These are phyloP conservation scores for Acromyrmex heyeri DNA, from an alignment of 1,140 invertebrate genomes.

Conservation along the genomic window DNA sequence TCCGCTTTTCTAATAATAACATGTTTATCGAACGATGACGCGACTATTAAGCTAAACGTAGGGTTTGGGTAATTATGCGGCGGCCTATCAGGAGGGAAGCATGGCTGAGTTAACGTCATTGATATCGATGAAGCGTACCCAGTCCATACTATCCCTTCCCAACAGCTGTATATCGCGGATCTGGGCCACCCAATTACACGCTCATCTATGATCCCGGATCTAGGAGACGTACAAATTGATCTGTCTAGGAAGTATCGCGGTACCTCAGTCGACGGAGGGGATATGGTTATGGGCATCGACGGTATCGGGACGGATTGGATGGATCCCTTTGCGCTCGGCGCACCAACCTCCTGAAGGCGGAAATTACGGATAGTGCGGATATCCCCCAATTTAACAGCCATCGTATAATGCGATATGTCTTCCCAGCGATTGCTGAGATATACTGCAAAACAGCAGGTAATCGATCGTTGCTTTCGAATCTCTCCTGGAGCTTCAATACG, in stretches of 20 bases:
- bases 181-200: constrained; percentile 83
- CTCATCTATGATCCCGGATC: constrained; percentile 82
- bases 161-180: constrained; percentile 66
- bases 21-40: constrained; percentile 81
- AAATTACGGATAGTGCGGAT: constrained; percentile 50
- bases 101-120: constrained; percentile 82
- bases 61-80: constrained; percentile 81
- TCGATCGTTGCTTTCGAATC: constrained; percentile 35
- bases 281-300: constrained; percentile 62
- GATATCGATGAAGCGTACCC: constrained; percentile 79
- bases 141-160: constrained; percentile 19
- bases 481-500: neutral
- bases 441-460: constrained; percentile 35
- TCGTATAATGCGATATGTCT: constrained; percentile 54
- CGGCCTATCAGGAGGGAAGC: constrained; percentile 80
- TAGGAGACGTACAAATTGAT: constrained; percentile 83
- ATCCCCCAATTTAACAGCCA: constrained; percentile 57
- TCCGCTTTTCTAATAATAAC: constrained; percentile 79
- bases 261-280: constrained; percentile 12
- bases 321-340: constrained; percentile 9
- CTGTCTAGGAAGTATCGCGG: constrained; percentile 77
- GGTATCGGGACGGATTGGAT: constrained; percentile 50
- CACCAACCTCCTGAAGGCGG: constrained; percentile 34
- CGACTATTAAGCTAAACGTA: constrained; percentile 78
- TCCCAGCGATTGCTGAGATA: constrained; percentile 40